Evolutionary conservation across 30 jellyfish, hydroid and myxozoan genomes (phyloP).

Genomic region (Hydractinia symbiolongicarpus): DNA sequence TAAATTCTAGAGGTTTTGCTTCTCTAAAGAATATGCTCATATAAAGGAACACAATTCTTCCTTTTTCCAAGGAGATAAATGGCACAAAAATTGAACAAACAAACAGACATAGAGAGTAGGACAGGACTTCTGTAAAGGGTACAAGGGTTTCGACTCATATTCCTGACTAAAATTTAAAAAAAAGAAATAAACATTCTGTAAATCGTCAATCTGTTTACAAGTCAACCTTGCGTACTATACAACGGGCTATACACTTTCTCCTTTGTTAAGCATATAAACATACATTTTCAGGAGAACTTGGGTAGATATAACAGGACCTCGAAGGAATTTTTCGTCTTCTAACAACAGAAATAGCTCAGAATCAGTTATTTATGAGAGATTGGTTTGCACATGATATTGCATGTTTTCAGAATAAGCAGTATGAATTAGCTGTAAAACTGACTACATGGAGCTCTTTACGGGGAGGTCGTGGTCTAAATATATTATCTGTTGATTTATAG

Average conservation of each 20-base stretch:
- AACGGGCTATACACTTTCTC: neutral
- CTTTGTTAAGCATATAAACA: neutral
- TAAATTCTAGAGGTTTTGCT: no score
- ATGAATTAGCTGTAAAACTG: constrained; percentile 41
- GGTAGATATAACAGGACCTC: neutral
- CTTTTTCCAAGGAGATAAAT: no score
- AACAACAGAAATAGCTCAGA: neutral
- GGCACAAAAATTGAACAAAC: no score
- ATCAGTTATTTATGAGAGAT: neutral
- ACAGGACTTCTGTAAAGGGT: no score
- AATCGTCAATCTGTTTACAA: neutral
- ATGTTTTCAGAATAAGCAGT: constrained; percentile 7
- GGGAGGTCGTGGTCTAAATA: constrained; percentile 44
- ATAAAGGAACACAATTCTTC: no score
- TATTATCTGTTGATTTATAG: constrained; percentile 23
- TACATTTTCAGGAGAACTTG: neutral
- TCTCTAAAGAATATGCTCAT: no score
- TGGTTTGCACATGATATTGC: constrained; percentile 35
- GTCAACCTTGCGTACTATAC: neutral
- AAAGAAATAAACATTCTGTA: neutral
- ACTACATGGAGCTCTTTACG: constrained; percentile 36
- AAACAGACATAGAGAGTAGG: no score
- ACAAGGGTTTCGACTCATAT: no score
- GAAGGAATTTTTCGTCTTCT: neutral
- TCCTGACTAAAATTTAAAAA: no score